Evolutionary conservation across 1,140 invertebrate species (phyloP).

Genomic region (Gryllus bimaculatus): DNA sequence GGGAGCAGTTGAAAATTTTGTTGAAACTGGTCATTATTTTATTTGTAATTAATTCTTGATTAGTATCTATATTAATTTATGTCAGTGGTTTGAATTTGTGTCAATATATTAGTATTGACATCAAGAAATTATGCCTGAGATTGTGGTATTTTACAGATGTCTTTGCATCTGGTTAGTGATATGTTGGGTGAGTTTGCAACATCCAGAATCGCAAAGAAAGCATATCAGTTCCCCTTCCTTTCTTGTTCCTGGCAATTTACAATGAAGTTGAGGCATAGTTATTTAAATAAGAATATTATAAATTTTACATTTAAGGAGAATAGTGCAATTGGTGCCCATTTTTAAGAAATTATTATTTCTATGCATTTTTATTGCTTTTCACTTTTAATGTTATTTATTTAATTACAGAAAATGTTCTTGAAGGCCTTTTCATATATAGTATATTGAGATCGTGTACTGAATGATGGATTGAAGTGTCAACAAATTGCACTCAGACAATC

Average conservation of each 20-base stretch:
- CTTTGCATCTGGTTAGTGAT: too few species aligned
- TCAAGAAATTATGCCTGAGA: too few species aligned
- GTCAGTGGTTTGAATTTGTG: too few species aligned
- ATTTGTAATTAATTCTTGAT: neutral
- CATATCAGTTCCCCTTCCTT: neutral
- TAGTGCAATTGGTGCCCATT: neutral
- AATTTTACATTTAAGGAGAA: neutral
- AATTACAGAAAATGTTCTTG: neutral
- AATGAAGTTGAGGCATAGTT: neutral
- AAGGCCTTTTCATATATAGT: neutral
- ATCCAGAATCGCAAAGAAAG: too few species aligned
- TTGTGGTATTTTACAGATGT: too few species aligned
- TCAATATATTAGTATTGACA: too few species aligned
- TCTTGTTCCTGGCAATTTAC: neutral
- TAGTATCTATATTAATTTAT: neutral
- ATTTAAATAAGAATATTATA: neutral
- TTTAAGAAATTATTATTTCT: neutral
- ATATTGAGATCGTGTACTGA: neutral
- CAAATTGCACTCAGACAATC: neutral
- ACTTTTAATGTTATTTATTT: neutral
- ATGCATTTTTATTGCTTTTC: neutral
- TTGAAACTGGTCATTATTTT: neutral
- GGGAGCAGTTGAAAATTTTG: neutral
- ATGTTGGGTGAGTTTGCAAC: too few species aligned
- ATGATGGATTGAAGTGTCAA: neutral